Percentiles rank a stretch among this genome's conserved stretches.
Evolutionary conservation across 2,113 vertebrate species (phyloP).

Genomic region (Pangasianodon hypophthalmus): DNA sequence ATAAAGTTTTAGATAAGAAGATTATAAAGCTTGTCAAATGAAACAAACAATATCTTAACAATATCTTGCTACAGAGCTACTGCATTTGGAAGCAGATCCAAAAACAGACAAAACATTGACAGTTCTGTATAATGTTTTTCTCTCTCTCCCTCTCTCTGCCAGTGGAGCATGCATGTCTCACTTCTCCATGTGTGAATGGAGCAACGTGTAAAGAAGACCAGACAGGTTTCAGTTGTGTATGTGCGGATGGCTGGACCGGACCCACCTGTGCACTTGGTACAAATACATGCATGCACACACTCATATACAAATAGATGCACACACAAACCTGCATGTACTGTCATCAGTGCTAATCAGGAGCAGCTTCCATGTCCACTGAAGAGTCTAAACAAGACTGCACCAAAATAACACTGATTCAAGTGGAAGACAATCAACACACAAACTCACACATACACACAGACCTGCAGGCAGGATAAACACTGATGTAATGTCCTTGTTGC

Average conservation of each 20-base stretch:
- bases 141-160: not conserved
- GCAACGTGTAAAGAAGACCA: slow-evolving; percentile 74
- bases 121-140: not conserved
- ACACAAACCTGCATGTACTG: slow-evolving; percentile 2
- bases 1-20: slow-evolving; percentile 3
- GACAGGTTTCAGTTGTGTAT: slow-evolving; percentile 73
- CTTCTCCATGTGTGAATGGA: slow-evolving; percentile 73
- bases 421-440: slow-evolving; percentile 33
- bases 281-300: slow-evolving; percentile 4
- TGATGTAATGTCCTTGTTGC: slow-evolving; percentile 21
- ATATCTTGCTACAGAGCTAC: not conserved
- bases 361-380: slow-evolving; percentile 24
- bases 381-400: slow-evolving; percentile 27
- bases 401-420: slow-evolving; percentile 39
- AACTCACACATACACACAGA: slow-evolving; percentile 12
- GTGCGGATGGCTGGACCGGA: slow-evolving; percentile 74
- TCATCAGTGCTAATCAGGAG: slow-evolving; percentile 45
- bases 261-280: slow-evolving; percentile 73
- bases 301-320: not conserved
- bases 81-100: not conserved
- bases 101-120: not conserved
- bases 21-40: not conserved
- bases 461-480: not conserved
- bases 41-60: not conserved
- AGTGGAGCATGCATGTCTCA: slow-evolving; percentile 80